Conservation (phyloP, 2,113 vertebrate species). For the Muntiacus reevesi region DNA sequence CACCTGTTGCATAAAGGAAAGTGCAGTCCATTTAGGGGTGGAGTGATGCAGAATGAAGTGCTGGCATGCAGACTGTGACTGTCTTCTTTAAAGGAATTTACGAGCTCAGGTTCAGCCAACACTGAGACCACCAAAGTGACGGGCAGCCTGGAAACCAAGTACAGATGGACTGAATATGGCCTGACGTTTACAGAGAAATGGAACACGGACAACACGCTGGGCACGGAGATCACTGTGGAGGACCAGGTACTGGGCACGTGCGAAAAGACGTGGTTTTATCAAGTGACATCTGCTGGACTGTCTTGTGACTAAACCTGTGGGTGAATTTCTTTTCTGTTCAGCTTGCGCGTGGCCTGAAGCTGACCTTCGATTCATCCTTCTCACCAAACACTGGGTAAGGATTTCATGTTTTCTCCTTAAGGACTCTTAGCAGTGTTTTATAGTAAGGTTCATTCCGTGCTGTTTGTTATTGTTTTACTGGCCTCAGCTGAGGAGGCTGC, state of each 20-base stretch:
- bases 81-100: constrained; percentile 89
- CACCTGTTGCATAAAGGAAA: background rate
- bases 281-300: rapidly evolving
- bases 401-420: constrained; percentile 18
- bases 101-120: constrained; percentile 95
- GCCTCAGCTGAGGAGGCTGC: background rate
- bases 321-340: constrained; percentile 79
- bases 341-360: constrained; percentile 93
- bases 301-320: constrained; percentile 47
- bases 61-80: background rate
- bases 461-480: background rate
- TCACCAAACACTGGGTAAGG: constrained; percentile 98
- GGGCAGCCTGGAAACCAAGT: constrained; percentile 97
- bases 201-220: constrained; percentile 98
- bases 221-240: constrained; percentile 95
- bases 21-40: background rate
- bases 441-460: background rate
- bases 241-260: constrained; percentile 82
- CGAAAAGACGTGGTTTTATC: background rate
- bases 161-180: constrained; percentile 94
- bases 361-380: constrained; percentile 97
- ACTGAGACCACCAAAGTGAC: constrained; percentile 95
- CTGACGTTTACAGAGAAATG: constrained; percentile 97
- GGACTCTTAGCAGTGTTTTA: background rate
- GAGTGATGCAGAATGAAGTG: background rate